Evolutionary conservation across 2,888 invertebrate genomes (phyloP).

Genomic region (Hydriomena furcata): DNA sequence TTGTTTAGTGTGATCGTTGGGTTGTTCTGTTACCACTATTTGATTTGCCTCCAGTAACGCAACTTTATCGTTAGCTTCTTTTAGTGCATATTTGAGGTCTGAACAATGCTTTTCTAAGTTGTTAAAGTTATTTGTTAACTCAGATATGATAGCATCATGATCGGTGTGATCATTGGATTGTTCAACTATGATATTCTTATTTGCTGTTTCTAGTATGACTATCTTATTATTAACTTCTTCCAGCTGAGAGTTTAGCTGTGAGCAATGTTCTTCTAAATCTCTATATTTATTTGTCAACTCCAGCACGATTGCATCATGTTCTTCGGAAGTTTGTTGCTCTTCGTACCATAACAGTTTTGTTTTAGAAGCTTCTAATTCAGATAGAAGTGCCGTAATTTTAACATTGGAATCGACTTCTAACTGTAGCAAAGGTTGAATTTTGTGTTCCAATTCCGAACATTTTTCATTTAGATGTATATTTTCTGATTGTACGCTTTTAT

Average conservation of each 20-base stretch:
- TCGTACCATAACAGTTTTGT: constrained; percentile 41
- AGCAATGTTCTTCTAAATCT: constrained; percentile 55
- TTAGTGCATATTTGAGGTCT: constrained; percentile 44
- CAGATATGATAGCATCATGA: constrained; percentile 37
- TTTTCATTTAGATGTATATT: constrained; percentile 39
- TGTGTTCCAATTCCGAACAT: constrained; percentile 44
- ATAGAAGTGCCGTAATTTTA: constrained; percentile 42
- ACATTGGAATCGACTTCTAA: constrained; percentile 45
- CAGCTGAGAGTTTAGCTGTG: constrained; percentile 50
- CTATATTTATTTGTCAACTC: constrained; percentile 48
- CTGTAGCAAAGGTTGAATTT: constrained; percentile 42
- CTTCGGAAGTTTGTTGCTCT: constrained; percentile 36
- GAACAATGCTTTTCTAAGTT: constrained; percentile 51
- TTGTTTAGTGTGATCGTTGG: constrained; percentile 47
- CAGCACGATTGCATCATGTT: constrained; percentile 36
- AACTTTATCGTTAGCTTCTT: constrained; percentile 69
- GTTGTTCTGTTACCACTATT: constrained; percentile 41
- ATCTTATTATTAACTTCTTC: constrained; percentile 70
- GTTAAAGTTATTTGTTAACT: constrained; percentile 48
- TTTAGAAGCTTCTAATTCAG: constrained; percentile 50
- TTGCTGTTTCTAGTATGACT: constrained; percentile 47
- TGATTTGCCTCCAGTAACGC: constrained; percentile 54
- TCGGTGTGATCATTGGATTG: constrained; percentile 42
- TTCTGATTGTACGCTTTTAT: constrained; percentile 49
- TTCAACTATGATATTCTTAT: not conserved